Conservation (phyloP, 2,113 vertebrate genomes). For the Alouatta palliata region DNA sequence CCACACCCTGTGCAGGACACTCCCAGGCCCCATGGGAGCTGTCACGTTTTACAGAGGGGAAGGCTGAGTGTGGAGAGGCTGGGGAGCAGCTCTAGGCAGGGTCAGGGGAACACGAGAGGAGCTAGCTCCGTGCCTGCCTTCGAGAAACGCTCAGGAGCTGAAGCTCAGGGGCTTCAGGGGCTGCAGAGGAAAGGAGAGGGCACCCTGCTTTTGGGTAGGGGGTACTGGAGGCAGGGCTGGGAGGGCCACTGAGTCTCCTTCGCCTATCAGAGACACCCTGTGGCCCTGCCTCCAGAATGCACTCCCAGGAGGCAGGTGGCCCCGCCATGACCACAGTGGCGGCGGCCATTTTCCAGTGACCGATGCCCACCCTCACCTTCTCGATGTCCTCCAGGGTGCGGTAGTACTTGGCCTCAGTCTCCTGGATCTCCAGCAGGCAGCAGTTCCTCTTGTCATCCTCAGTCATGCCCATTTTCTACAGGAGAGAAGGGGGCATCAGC, state of each 20-base stretch:
- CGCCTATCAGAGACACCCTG: rapidly evolving
- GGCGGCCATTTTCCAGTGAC: rapidly evolving
- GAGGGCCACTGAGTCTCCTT: rapidly evolving
- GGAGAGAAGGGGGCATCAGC: background rate
- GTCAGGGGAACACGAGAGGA: background rate
- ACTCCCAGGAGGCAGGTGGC: rapidly evolving
- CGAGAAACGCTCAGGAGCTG: rapidly evolving
- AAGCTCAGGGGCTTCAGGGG: rapidly evolving
- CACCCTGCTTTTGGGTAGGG: rapidly evolving
- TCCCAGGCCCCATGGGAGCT: rapidly evolving
- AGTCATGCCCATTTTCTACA: conserved; percentile 97
- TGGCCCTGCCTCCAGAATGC: rapidly evolving
- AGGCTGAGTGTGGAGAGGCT: background rate
- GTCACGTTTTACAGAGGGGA: rapidly evolving
- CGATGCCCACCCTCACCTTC: conserved; percentile 84
- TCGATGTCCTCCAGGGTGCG: conserved; percentile 98
- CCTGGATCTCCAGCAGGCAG: conserved; percentile 97
- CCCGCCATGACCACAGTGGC: background rate
- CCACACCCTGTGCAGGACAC: rapidly evolving
- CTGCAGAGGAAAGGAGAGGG: no score
- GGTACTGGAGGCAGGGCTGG: background rate
- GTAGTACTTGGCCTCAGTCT: conserved; percentile 97
- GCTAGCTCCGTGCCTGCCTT: background rate
- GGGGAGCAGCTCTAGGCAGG: background rate
- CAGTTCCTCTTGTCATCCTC: conserved; percentile 98